Base-by-base conservation (phyloP, 1,140 invertebrate genomes). In the Chironomus tepperi region DNA sequence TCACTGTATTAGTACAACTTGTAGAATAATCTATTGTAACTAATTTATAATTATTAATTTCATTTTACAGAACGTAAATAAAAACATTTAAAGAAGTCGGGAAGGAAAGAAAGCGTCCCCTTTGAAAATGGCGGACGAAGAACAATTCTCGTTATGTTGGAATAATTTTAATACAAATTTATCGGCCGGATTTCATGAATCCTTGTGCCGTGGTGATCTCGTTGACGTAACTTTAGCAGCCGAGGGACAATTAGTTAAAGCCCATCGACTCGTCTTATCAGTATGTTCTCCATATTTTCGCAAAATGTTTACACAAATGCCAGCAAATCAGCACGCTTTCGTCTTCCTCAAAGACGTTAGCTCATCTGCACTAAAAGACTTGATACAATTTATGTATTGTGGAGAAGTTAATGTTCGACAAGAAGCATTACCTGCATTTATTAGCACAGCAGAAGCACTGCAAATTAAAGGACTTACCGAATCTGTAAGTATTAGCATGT, bases 211-310 rank as follows among this genome's bases (percentile, higher is more conserved):
- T 80, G 90, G 91, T 78, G 89, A 91, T 79, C 84, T 93, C 78
- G 91, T 93, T 76, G 92, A 93, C 80, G 91, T 93, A 77, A 93
- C 91, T 10, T 82, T 93, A 77, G 91, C 91, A 76, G 92, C 91
- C 78, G 91, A 92, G 81, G 92, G 91, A 76, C 87, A 89, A 77
- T 88, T 90, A 79, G 82, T 94, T 73, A 90, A 92, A 82, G 91
- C 91, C 77, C 92, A 94, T 83, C 91, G 91, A 83, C 83, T 93
- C 80, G 90, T 94, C 79, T 83, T 95, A 76, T 93, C 91, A 76
- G 91, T 94, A 76, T 94, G 93, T 84, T 93, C 91, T 82, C 90
- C 91, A 64, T 94, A 92, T 83, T 94, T 95, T 81, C 89, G 90
- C 84, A 89, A 91, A 82, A 87, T 94, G 80, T 93, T 94, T 81